Evolutionary conservation across 2,113 vertebrate genomes (phyloP), one percentile per base, ranked within the genome.

Genomic region (Pungitius pungitius): DNA sequence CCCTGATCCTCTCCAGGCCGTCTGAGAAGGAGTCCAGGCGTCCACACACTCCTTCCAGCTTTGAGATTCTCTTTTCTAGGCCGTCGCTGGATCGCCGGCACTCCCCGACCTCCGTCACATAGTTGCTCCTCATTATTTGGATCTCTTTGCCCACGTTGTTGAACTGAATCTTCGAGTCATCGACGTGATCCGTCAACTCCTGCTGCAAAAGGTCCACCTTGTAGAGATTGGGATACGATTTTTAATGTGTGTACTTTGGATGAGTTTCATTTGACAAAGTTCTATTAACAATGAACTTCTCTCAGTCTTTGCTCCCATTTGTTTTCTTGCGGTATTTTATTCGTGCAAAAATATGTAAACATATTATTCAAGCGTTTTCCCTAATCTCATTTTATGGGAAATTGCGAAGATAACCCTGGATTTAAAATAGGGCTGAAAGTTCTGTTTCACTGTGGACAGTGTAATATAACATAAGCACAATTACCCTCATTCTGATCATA

Each of bases 41-140:
- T 45, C 92, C 91, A 24, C 96, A 97, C 39, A 96, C 85, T 0
- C 92, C 94, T 80, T 98, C 97, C 61, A 97, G 91, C 69, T 94
- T 95, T 61, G 93, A 90, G 52, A 98, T 35, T 20, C 96, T 92
- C 5, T 88, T 91, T 37, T 95, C 92, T 63, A 97, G 89, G 2
- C 93, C 90, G 0, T 93, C 90, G 30, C 79, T 90, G 73, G 91
- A 91, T 40, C 20, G 75, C 73, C 89, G 92, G 74, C 75, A 95
- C 69, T 93, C 95, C 5, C 81, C 85, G 1, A 92, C 87, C 80
- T 95, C 95, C 7, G 89, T 92, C 35, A 89, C 45, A 58, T 92
- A 78, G 17, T 89, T 90, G 73, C 73, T 91, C 10, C 73, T 87
- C 1, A 94, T 88, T 2, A 78, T 85, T 13, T 91, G 84, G 57